Conservation (phyloP, 1,140 invertebrate genomes). For the Apocrypta bakeri region DNA sequence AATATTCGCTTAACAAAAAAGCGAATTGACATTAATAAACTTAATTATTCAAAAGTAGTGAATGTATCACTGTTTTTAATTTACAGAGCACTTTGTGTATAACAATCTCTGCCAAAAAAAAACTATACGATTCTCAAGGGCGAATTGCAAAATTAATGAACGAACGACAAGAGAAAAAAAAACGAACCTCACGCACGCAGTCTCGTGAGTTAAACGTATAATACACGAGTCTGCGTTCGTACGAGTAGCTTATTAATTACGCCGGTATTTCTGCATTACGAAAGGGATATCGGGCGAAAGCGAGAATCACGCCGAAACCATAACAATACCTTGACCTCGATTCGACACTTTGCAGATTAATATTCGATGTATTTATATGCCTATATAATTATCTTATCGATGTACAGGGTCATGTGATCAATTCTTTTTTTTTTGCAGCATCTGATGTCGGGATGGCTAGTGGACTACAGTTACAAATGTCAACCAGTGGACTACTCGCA, state of each 20-base stretch:
- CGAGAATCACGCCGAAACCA: constrained; percentile 5
- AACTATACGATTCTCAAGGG: not conserved
- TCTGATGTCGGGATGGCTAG: constrained; percentile 88
- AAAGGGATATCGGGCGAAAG: not conserved
- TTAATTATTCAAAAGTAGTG: too few relatives aligned
- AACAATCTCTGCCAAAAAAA: not conserved
- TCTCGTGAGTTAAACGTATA: not conserved
- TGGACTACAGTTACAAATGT: constrained; percentile 93
- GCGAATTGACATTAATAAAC: too few relatives aligned
- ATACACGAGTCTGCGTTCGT: too few relatives aligned
- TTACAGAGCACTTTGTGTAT: too few relatives aligned
- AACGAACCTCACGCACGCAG: not conserved
- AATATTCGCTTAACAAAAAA: too few relatives aligned
- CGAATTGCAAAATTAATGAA: not conserved
- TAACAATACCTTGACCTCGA: constrained; percentile 16
- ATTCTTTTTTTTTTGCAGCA: constrained; percentile 76
- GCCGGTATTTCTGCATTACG: not conserved
- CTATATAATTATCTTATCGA: too few relatives aligned
- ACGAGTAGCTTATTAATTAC: constrained; percentile 3
- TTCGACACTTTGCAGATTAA: not conserved
- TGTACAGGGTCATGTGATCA: too few relatives aligned
- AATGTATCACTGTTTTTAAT: too few relatives aligned
- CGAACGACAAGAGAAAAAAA: not conserved
- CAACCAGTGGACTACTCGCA: constrained; percentile 94
- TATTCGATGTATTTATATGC: not conserved